Evolutionary conservation across 2,797 vertebrate genomes (phyloP), one percentile per base, ranked within the genome.

Genomic region (Rhadinocentrus ornatus): DNA sequence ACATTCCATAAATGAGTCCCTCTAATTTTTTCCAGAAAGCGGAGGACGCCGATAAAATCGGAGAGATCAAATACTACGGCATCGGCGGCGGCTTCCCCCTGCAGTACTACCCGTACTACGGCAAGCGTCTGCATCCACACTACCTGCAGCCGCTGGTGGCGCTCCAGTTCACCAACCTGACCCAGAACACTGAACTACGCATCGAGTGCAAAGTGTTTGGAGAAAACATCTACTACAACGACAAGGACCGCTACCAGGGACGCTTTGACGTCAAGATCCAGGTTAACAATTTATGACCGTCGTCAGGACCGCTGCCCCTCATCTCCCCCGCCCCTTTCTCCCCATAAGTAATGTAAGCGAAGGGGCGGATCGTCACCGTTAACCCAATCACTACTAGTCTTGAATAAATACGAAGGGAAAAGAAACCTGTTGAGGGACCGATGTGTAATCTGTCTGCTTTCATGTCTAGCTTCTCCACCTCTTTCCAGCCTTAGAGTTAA

Each of bases 161-260:
- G 0, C 88, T 99, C 61, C 96, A 98, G 89, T 98, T 99, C 90
- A 93, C 91, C 91, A 99, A 99, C 93, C 87, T 99, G 83, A 97
- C 96, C 77, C 3, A 74, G 27, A 95, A 97, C 86, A 15, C 57
- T 0, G 97, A 97, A 32, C 72, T 99, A 63, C 97, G 97, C 0
- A 76, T 99, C 2, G 97, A 99, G 77, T 99, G 98, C 95, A 97
- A 91, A 92, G 96, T 96, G 53, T 98, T 74, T 0, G 98, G 96
- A 3, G 92, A 97, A 2, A 99, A 99, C 94, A 97, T 99, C 70
- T 0, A 75, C n/a, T 97, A 97, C 94, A 96, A 91, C 3, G 98
- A 99, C 4, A 99, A 99, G 89, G 98, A 99, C 93, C 98, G 97
- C 88, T 99, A 95, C 91, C 96, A 95, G 94, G 98, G 98, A 95